Percentiles rank a stretch among this genome's conserved stretches.
These are phyloP conservation scores for Mesocentrotus franciscanus DNA, from an alignment of 53 echinoderm and acorn worm genomes.

Conservation along the genomic window DNA sequence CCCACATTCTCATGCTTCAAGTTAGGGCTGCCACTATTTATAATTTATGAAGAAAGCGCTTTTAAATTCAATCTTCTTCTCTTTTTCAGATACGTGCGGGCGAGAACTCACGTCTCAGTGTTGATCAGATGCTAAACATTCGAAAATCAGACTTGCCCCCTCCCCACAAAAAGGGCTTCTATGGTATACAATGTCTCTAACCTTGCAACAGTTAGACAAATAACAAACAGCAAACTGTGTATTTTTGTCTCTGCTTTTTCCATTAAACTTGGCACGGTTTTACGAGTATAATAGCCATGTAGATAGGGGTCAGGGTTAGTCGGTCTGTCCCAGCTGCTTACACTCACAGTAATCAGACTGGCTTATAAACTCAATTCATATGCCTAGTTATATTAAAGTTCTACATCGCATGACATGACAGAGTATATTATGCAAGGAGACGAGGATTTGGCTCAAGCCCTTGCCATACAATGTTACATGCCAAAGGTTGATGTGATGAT, in stretches of 20 bases:
- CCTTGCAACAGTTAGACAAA: conserved; percentile 33
- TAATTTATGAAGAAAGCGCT: no score
- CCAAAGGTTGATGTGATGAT: neutral
- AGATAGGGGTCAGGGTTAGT: conserved; percentile 22
- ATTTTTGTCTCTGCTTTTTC: conserved; percentile 3
- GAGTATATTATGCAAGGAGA: conserved; percentile 4
- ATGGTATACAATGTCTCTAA: neutral
- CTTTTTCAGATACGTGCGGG: no score
- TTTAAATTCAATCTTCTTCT: no score
- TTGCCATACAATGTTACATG: neutral
- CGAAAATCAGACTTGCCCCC: no score
- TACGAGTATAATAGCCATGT: neutral
- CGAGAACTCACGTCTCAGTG: no score
- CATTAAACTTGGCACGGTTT: conserved; percentile 31
- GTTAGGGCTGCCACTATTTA: no score
- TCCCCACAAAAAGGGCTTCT: neutral
- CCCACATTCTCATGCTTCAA: no score
- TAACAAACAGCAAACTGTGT: conserved; percentile 30
- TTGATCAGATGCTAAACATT: no score
- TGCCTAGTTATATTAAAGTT: conserved; percentile 38
- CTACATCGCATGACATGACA: neutral
- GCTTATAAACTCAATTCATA: conserved; percentile 33
- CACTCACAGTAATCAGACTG: neutral
- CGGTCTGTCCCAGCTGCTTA: neutral
- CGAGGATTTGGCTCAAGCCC: neutral